Conservation (phyloP, 2,113 vertebrate species). For the Chascanopsetta lugubris region DNA sequence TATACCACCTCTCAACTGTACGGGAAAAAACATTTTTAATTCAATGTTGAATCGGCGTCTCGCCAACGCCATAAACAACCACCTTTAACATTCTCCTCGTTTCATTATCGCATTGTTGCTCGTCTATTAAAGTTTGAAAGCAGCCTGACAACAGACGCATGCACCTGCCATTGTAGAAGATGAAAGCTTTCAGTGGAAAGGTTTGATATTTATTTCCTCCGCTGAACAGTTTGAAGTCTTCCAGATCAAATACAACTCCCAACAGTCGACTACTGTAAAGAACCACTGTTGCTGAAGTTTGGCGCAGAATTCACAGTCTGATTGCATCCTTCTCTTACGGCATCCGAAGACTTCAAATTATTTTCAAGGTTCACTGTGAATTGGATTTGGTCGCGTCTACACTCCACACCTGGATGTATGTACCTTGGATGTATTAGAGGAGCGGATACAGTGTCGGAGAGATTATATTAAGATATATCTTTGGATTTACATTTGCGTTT, state of each 20-base stretch:
- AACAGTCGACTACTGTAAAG: neutral
- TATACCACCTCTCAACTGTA: neutral
- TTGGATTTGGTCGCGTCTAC: too few relatives aligned
- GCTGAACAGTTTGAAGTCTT: neutral
- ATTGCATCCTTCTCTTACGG: neutral
- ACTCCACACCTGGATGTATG: too few relatives aligned
- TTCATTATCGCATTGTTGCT: too few relatives aligned
- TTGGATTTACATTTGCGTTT: too few relatives aligned
- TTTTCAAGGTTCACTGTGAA: too few relatives aligned
- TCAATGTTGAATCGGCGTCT: neutral
- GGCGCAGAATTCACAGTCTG: neutral
- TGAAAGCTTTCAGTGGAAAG: neutral
- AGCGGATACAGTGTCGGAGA: too few relatives aligned
- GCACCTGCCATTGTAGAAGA: too few relatives aligned
- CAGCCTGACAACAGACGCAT: too few relatives aligned
- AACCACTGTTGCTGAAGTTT: neutral
- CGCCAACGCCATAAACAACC: neutral
- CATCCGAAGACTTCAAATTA: neutral
- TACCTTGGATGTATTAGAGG: too few relatives aligned
- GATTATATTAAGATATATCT: too few relatives aligned
- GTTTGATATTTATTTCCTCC: neutral
- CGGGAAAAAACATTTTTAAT: neutral
- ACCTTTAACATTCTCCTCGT: neutral
- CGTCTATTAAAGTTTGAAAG: too few relatives aligned
- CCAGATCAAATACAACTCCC: neutral